Evolutionary conservation across 2,797 vertebrate genomes (phyloP).

Genomic region (Etheostoma nigrum): DNA sequence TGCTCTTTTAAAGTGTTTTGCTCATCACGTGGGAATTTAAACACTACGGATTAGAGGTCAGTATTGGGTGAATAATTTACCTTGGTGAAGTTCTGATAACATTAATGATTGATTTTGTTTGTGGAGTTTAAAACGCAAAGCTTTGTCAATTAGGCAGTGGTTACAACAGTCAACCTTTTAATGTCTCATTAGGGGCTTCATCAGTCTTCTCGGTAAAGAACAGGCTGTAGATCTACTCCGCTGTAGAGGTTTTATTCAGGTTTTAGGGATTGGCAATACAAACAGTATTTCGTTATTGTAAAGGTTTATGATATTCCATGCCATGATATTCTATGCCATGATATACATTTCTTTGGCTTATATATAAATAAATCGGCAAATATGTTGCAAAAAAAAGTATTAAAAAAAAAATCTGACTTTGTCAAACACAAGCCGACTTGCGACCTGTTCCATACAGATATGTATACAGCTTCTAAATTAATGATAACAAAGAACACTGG

Average conservation of each 20-base stretch:
- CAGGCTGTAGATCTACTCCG: too few species aligned
- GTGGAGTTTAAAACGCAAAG: neutral
- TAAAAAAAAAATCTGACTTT: neutral
- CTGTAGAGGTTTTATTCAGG: too few species aligned
- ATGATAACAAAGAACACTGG: too few species aligned
- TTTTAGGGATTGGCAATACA: neutral
- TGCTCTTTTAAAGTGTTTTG: neutral
- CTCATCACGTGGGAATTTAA: neutral
- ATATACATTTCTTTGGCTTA: neutral
- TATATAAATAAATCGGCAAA: neutral
- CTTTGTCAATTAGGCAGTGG: slow-evolving; percentile 1
- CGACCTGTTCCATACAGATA: too few species aligned
- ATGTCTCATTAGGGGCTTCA: slow-evolving; percentile 17
- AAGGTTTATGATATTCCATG: neutral
- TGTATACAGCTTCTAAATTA: too few species aligned
- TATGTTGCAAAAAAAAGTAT: neutral
- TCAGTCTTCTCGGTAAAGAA: neutral
- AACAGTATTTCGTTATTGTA: neutral
- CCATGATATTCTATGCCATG: too few species aligned
- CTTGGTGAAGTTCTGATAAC: neutral
- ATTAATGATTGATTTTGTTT: slow-evolving; percentile 10
- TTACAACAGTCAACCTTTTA: neutral
- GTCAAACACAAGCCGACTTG: neutral
- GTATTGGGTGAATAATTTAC: neutral
- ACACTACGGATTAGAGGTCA: neutral